Evolutionary conservation across 2,888 invertebrate species (phyloP).

Genomic region (Lasius fuliginosus): DNA sequence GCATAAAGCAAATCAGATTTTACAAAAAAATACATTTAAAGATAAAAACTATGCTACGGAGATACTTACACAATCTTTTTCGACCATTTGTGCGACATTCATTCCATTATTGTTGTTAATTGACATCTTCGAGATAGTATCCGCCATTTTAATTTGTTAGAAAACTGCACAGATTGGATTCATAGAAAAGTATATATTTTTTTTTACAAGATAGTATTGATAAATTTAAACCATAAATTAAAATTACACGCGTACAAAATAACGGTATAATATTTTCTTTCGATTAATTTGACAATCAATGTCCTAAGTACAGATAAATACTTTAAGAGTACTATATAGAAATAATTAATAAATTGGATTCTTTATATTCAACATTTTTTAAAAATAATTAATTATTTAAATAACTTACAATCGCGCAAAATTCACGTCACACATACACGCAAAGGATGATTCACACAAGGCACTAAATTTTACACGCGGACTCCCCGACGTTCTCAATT

Average conservation of each 20-base stretch:
- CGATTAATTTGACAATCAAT: background rate
- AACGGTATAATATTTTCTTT: background rate
- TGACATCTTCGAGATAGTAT: constrained; percentile 61
- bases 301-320: no score
- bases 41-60: background rate
- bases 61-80: constrained; percentile 63
- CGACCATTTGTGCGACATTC: constrained; percentile 22
- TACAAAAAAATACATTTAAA: background rate
- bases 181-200: background rate
- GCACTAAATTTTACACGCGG: background rate
- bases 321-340: no score
- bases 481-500: background rate
- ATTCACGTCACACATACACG: background rate
- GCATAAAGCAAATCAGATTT: background rate
- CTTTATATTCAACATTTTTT: background rate
- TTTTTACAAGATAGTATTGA: background rate
- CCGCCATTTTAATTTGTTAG: constrained; percentile 55
- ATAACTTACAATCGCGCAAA: background rate
- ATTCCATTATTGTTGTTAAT: constrained; percentile 43
- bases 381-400: background rate
- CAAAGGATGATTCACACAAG: background rate
- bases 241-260: background rate
- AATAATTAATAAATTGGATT: background rate
- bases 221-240: background rate
- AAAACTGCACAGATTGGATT: background rate